Evolutionary conservation across 2,888 invertebrate species (phyloP).

Genomic region (Folsomia candida): DNA sequence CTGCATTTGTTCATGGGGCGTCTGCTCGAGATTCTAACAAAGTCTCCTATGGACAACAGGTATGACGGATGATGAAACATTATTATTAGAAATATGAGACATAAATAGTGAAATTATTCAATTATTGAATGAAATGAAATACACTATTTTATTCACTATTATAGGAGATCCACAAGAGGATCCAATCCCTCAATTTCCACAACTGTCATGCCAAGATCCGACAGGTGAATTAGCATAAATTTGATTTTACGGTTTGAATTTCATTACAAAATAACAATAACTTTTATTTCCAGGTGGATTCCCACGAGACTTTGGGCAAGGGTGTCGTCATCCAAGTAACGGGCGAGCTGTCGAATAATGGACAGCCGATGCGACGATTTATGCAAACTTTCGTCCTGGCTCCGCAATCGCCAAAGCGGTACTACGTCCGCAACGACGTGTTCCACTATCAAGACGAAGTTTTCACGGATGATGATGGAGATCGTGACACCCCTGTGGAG

Average conservation of each 20-base stretch:
- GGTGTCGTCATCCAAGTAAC: slow-evolving; percentile 65
- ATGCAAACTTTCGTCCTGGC: slow-evolving; percentile 97
- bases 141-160: no score
- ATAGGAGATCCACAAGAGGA: slow-evolving; percentile 94
- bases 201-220: slow-evolving; percentile 98
- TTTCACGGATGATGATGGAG: slow-evolving; percentile 55
- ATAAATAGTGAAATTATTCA: no score
- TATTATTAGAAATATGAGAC: no score
- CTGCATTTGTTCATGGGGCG: slow-evolving; percentile 92
- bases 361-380: slow-evolving; percentile 94
- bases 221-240: slow-evolving; percentile 58
- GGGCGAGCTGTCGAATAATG: slow-evolving; percentile 93
- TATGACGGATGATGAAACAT: no score
- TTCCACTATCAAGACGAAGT: slow-evolving; percentile 87
- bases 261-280: not conserved
- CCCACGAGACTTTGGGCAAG: slow-evolving; percentile 76
- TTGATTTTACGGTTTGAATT: not conserved
- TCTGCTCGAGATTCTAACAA: slow-evolving; percentile 70
- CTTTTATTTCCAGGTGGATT: slow-evolving; percentile 66
- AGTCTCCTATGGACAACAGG: slow-evolving; percentile 83
- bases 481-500: slow-evolving; percentile 51
- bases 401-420: slow-evolving; percentile 93
- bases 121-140: no score
- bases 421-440: slow-evolving; percentile 98
- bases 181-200: slow-evolving; percentile 89